Evolutionary conservation across 1,140 invertebrate genomes (phyloP).

Genomic region (Campoletis sonorensis): DNA sequence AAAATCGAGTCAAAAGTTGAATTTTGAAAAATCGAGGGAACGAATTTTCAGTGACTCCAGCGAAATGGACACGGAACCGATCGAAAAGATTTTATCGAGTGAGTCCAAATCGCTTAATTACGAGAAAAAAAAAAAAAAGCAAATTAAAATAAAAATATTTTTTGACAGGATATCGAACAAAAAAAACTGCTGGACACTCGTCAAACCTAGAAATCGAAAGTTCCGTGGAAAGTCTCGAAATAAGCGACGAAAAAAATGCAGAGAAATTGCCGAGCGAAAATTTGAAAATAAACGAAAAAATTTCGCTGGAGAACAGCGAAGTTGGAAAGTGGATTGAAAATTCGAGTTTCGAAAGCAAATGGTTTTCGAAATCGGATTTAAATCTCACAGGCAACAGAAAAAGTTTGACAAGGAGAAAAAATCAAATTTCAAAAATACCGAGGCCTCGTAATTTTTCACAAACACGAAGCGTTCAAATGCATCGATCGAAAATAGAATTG

Average conservation of each 20-base stretch:
- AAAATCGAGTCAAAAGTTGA: neutral
- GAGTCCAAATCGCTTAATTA: neutral
- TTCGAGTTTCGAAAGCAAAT: constrained; percentile 35
- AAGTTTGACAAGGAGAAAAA: neutral
- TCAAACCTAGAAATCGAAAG: neutral
- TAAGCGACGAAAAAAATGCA: neutral
- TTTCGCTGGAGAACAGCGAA: neutral
- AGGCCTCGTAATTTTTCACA: constrained; percentile 22
- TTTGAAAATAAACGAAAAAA: neutral
- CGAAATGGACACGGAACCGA: constrained; percentile 22
- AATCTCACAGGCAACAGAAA: constrained; percentile 27
- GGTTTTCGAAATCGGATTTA: constrained; percentile 43
- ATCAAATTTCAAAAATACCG: constrained; percentile 36
- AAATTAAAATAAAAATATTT: too few relatives aligned
- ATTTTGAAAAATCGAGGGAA: neutral
- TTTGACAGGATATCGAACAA: constrained; percentile 12
- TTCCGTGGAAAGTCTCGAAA: neutral
- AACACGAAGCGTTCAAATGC: neutral
- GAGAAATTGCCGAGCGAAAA: neutral
- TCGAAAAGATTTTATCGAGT: constrained; percentile 35
- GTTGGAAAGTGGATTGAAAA: constrained; percentile 47
- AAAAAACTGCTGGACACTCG: neutral
- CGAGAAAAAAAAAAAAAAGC: neutral
- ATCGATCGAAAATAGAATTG: neutral
- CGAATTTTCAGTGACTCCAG: neutral